Evolutionary conservation across 2,113 vertebrate species (phyloP), one percentile per base, ranked within the genome.

Genomic region (Tenrec ecaudatus): DNA sequence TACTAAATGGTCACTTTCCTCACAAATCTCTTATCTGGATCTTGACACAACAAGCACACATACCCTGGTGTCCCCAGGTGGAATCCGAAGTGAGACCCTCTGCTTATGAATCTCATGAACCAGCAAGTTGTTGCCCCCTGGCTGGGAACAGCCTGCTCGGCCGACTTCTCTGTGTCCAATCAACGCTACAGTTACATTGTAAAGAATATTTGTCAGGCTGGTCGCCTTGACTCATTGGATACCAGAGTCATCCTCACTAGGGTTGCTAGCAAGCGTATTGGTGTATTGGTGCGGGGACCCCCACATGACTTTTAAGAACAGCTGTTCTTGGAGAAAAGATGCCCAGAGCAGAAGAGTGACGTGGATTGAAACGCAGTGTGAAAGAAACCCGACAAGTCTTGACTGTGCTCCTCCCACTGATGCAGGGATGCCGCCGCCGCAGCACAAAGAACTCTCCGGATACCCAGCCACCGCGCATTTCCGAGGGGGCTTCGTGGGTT

Each of bases 161-260:
- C 90, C 89, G 10, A 12, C 92, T 17, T 83, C 25, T 93, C 64
- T 78, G 43, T 43, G 89, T 92, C 20, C 66, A 97, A 95, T 96
- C 95, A 83, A 96, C 92, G 86, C 38, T 47, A 57, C 66, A 73
- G 15, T 64, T 94, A 88, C 94, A 93, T 90, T 58, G 94, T 68
- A 92, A 94, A 76, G 33, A 92, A 92, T 3, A 69, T 89, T 96
- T 94, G 75, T 97, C 64, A 90, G 82, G 93, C 83, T 85, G 91
- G 94, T 96, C 91, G 17, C 90, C 36, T 53, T 91, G 64, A 64
- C 38, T 93, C 86, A 88, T 92, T 87, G 36, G 94, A 94, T 40
- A 94, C 33, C 27, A 94, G 95, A 86, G 75, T 5, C 5, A 92
- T 43, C 14, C 43, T 29, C 3, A 16, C 40, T 31, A 25, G 38